Conservation (phyloP, 37 sponge, comb jelly and placozoan genomes). For the Oopsacas minuta region DNA sequence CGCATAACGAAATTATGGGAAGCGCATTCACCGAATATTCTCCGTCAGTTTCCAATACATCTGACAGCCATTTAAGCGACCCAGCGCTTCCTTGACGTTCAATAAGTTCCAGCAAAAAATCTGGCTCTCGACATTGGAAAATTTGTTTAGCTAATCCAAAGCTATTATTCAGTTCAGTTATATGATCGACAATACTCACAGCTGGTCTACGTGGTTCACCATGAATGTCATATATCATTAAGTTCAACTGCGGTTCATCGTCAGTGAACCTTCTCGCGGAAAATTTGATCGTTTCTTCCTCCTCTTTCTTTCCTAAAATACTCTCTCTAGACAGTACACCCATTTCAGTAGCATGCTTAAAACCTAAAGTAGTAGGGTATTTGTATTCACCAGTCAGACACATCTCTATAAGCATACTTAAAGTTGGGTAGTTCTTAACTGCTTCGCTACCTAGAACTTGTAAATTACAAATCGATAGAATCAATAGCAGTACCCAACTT, state of each 20-base stretch:
- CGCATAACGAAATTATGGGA: constrained; percentile 93
- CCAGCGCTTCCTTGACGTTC: constrained; percentile 65
- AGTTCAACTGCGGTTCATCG: not conserved
- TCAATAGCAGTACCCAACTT: not conserved
- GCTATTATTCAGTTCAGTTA: not conserved
- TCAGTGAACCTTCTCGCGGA: not conserved
- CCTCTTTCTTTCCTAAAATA: not conserved
- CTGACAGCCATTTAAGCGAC: constrained; percentile 89
- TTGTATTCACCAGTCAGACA: constrained; percentile 7
- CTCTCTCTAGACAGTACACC: not conserved
- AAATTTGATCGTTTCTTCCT: not conserved
- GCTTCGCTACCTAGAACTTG: not conserved
- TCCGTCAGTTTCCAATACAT: constrained; percentile 62
- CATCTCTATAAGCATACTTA: not conserved
- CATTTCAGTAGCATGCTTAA: not conserved
- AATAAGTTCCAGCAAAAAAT: constrained; percentile 89
- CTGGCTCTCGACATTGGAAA: constrained; percentile 77
- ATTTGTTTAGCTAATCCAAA: constrained; percentile 53
- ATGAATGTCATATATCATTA: not conserved
- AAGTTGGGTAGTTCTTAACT: not conserved
- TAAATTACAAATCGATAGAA: not conserved
- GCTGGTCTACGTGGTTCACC: not conserved
- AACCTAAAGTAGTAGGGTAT: not conserved
- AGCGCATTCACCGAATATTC: constrained; percentile 79
- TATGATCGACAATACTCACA: not conserved